These are phyloP conservation scores for Clavelina lepadiformis DNA, from an alignment of 23 tunicate species.

Conservation along the genomic window DNA sequence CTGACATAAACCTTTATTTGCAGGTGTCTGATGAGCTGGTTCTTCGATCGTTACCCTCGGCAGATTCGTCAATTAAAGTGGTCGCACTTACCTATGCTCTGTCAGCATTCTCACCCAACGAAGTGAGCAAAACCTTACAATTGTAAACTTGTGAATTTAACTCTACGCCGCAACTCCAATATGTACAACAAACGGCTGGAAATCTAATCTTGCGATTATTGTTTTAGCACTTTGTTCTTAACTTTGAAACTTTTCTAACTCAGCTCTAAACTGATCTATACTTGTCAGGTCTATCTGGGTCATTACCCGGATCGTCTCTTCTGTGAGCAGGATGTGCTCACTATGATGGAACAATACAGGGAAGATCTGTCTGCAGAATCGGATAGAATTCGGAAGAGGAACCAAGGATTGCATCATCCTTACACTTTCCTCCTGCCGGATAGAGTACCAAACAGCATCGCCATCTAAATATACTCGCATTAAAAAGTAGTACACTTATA, in stretches of 20 bases:
- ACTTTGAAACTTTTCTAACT: too few species aligned
- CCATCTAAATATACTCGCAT: conserved; percentile 1
- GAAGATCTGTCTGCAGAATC: background rate
- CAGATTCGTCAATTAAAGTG: background rate
- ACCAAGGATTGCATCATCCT: background rate
- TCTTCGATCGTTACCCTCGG: too few species aligned
- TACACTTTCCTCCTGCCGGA: conserved; percentile 3
- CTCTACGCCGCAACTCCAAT: too few species aligned
- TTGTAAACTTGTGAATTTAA: too few species aligned
- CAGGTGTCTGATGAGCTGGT: too few species aligned
- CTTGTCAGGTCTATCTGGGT: conserved; percentile 22
- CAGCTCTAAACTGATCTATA: background rate
- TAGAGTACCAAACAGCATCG: background rate
- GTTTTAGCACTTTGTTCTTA: too few species aligned
- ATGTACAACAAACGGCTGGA: too few species aligned
- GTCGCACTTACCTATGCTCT: conserved; percentile 21
- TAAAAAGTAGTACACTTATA: too few species aligned
- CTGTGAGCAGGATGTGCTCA: conserved; percentile 2
- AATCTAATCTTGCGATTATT: too few species aligned
- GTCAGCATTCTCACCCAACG: background rate
- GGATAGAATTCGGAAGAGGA: background rate
- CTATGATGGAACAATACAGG: background rate
- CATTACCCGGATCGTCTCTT: conserved; percentile 18
- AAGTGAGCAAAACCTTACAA: too few species aligned
- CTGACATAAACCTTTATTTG: too few species aligned